Evolutionary conservation across 2,888 invertebrate genomes (phyloP), one percentile per base, ranked within the genome.

Genomic region (Heliconius ethilla): DNA sequence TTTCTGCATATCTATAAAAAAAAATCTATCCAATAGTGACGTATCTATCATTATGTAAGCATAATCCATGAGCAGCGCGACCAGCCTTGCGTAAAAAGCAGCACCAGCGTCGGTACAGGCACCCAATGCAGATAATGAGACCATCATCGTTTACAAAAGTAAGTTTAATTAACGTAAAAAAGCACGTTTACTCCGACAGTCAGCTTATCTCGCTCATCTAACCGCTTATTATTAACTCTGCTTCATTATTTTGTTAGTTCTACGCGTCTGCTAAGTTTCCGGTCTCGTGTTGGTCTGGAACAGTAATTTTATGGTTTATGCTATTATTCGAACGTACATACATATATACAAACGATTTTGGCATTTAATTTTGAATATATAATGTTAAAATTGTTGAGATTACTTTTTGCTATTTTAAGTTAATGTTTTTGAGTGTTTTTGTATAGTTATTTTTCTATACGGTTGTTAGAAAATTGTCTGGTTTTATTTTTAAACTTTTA

Each of bases 101-200:
- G 86, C 83, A 84, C 83, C 84, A 74, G 80, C 73, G 80, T 72
- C 78, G 84, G 85, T 86, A 85, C 33, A 7, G 7, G 87, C 88
- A 87, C 89, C 89, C 90, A 90, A 90, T 87, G 81, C 81, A 89
- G 88, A 82, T 84, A 92, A 93, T 90, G 89, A 90, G 89, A 88
- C 89, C 91, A 89, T 91, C 90, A 91, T 90, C 91, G 91, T 93
- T 93, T 93, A 93, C 90, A 91, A 89, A 92, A 91, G 89, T 90
- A 89, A 91, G 92, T 92, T 94, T 94, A 94, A 94, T 94, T 94
- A 94, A 93, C 91, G 93, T 94, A 92, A 93, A 93, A 91, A 93
- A 92, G 92, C 89, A 86, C 93, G 92, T 93, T 93, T 93, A 93
- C 89, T 91, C 88, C 91, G 92, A 91, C 91, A 89, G 91, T 87